Conservation (phyloP, 2,888 invertebrate species). For the Phorcus lineatus region DNA sequence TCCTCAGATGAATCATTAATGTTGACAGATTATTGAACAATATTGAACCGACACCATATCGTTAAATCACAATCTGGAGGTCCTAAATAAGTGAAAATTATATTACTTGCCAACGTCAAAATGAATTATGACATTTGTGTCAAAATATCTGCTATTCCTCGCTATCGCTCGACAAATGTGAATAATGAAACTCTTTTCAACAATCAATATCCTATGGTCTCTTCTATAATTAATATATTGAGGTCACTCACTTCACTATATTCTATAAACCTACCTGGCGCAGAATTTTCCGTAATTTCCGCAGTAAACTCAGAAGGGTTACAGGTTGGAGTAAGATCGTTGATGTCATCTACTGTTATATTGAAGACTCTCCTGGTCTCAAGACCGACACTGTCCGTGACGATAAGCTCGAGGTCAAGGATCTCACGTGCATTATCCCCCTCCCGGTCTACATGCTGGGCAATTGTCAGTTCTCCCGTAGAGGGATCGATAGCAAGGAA, state of each 20-base stretch:
- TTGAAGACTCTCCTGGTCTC: background rate
- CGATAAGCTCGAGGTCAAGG: background rate
- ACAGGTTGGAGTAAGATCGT: constrained; percentile 1
- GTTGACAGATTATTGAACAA: no score
- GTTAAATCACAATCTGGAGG: no score
- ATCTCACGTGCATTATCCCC: background rate
- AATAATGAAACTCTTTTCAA: background rate
- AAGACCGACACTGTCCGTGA: constrained; percentile 4
- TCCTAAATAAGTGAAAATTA: no score
- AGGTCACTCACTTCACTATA: no score
- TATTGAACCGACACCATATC: no score
- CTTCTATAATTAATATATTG: no score
- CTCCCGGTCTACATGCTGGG: constrained; percentile 15
- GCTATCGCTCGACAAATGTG: no score
- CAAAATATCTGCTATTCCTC: no score
- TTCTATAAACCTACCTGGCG: background rate
- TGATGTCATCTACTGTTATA: background rate
- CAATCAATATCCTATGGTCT: no score
- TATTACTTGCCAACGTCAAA: no score
- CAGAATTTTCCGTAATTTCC: constrained; percentile 6
- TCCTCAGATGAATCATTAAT: no score
- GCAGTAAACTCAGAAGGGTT: constrained; percentile 6
- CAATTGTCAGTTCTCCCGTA: background rate
- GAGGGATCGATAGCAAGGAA: background rate
- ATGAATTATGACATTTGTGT: no score